Base-by-base conservation (phyloP, 37 sponge, comb jelly and placozoan species). In the Ianthella basta region DNA sequence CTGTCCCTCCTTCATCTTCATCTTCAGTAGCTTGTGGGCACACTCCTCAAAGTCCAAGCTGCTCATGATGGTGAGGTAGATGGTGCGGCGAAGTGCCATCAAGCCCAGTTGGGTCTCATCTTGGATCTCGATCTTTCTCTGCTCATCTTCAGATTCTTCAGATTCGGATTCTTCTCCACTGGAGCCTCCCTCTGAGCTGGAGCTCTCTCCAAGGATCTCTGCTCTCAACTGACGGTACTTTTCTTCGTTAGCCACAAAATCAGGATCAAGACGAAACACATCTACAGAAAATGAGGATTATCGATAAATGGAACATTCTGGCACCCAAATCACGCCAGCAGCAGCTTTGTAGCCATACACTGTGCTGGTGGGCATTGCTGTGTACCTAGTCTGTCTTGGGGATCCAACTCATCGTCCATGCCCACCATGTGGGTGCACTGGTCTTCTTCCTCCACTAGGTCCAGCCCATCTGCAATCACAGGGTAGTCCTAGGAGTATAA, bases 11-110 rank as follows among this genome's bases (percentile, higher is more conserved):
- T 91, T 86, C 37, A 96, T 73, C 59, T 83, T 81, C 86, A 91
- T 80, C 70, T 97, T 93, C 44, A 95, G 59, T 19, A 99, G 77
- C 81, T 99, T 99, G 84, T 99, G 99, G 25, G 94, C 97, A 77
- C 97, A 97, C 86, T 99, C 99, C 55, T 99, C 99, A 89, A 85
- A 98, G 55, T 91, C 92, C 68, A 96, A 72, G 83, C 97, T 95
- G 81, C 40, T 63, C 97, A 94, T 94, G 67, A 99, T 91, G 40
- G 99, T 99, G 32, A 99, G 90, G 82, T 99, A 99, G 54, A 99
- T 93, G 29, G 90, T 92, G 55, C 99, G 86, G 16, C 97, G 61
- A 29, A 99, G 36, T 8, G 85, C 88, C 40, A 93, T 70, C 35
- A 84, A 60, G 55, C 91, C 91, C 21, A 91, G 72, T 21, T 93